Percentiles rank a stretch among this genome's conserved stretches.
Evolutionary conservation across 2,113 vertebrate genomes (phyloP).

Genomic region (Rattus norvegicus): GRCr8 NC_086028.1:77639501-77640000

Average conservation of each 20-base stretch:
- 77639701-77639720: conserved; percentile 77
- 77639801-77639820: conserved; percentile 78
- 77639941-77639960: neutral
- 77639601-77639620: conserved; percentile 84
- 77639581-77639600: conserved; percentile 77
- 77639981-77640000: neutral
- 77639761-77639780: conserved; percentile 70
- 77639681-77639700: conserved; percentile 83
- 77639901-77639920: neutral
- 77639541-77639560: too few relatives aligned
- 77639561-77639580: conserved; percentile 73
- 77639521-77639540: too few relatives aligned
- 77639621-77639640: conserved; percentile 83
- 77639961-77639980: neutral
- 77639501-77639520: too few relatives aligned
- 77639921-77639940: neutral
- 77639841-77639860: conserved; percentile 56
- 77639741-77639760: conserved; percentile 69
- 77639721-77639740: conserved; percentile 79
- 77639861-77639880: neutral
- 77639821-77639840: conserved; percentile 73
- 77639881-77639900: neutral
- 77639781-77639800: conserved; percentile 74
- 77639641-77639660: conserved; percentile 77
- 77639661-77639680: conserved; percentile 81